Base-by-base conservation (phyloP, 1,140 invertebrate genomes). In the Cotesia glomerata region DNA sequence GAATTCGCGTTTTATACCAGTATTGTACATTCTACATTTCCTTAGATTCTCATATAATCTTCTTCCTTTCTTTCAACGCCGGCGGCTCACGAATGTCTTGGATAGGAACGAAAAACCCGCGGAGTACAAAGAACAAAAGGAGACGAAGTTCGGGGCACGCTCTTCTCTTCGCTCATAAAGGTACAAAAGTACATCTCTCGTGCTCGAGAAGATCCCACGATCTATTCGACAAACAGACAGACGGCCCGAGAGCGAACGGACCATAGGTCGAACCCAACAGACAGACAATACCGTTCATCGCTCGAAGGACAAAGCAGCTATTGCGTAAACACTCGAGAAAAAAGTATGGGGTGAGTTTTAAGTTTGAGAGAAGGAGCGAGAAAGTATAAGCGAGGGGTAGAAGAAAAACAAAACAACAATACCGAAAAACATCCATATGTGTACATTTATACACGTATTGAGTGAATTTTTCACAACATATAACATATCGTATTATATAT, bases 271-370 rank as follows among this genome's bases (percentile, higher is more conserved):
- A 75, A 77, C 72, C 79, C 77, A 80, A 79, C 78, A 75, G 81
- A 83, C 83, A 84, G 84, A 86, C 84, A 86, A 86, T 86, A 79
- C 79, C 79, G 80, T 82, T 83, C 85, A 85, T 86, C 85, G 84
- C 80, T 84, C 81, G 80, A 83, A 82, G 82, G 85, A 86, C 85
- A 86, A 87, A 86, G 84, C 84, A 80, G 80, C 84, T 86, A 85
- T 86, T 87, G 84, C 85, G 85, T 85, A 87, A 87, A 86, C 86
- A 81, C 80, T 85, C 81, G 80, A 83, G 54, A 61, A 73, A 39
- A 78, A 80, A 78, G 76, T 73, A 79, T 74, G 73, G 69, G 58
- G 56, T 71, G 61, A 73, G 52, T 51, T 56, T 69, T 71, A 52
- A 73, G 52, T 51, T 56, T 69, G 75, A 58, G 64, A 66, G 63